phyloP scores from a whole-genome alignment of 1,140 invertebrate species.

The Diplogasteroides magnus region DNA sequence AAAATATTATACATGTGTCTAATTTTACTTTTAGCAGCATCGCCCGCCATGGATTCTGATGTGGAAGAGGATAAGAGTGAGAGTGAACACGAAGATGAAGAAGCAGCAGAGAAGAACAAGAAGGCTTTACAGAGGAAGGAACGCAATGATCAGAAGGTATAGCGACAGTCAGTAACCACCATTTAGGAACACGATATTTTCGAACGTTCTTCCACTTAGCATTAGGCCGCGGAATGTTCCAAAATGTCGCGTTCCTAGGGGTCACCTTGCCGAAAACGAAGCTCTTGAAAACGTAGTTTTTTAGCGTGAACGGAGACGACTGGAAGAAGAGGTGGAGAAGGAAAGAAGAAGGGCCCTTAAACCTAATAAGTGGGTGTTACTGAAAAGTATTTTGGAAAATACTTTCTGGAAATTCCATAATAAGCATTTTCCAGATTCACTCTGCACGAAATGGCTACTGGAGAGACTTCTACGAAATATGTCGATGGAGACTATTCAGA shows the following conservation, averaged over 20 bases:
- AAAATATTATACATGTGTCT: no score
- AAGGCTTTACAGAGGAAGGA: conserved; percentile 13
- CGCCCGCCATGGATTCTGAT: no score
- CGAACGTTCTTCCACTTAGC: no score
- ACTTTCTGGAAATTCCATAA: conserved; percentile 2
- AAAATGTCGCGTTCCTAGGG: no score
- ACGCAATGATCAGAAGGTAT: no score
- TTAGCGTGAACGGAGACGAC: neutral
- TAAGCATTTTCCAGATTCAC: conserved; percentile 8
- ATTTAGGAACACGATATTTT: no score
- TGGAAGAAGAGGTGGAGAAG: neutral
- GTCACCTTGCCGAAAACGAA: no score
- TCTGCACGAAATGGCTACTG: conserved; percentile 18
- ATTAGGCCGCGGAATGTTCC: no score
- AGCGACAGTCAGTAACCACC: no score
- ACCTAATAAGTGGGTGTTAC: neutral
- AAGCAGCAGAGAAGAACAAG: conserved; percentile 3
- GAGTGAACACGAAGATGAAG: conserved; percentile 5
- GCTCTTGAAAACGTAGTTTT: no score
- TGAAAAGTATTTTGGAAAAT: conserved; percentile 16
- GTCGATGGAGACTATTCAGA: conserved; percentile 7
- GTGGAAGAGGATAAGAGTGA: neutral
- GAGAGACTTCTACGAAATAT: conserved; percentile 25
- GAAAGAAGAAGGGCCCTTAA: neutral
- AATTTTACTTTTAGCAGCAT: no score